These are phyloP conservation scores for Standfussiana lucernea DNA, from an alignment of 2,888 invertebrate genomes.

Conservation along the genomic window DNA sequence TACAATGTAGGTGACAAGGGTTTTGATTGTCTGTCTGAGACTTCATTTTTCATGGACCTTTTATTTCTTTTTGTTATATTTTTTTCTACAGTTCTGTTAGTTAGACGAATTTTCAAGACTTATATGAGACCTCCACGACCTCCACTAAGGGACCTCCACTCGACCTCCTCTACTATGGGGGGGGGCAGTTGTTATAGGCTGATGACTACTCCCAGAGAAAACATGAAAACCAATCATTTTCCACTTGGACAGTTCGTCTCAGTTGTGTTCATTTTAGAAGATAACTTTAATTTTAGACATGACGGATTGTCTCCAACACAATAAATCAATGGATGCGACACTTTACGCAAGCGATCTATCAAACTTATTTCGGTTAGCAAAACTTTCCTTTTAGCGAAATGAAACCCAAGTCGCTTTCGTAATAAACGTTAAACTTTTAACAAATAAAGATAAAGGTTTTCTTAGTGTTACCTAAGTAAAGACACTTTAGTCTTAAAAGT, in stretches of 20 bases:
- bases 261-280: neutral
- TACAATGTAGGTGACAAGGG: slow-evolving; percentile 10
- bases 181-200: neutral
- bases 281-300: slow-evolving; percentile 5
- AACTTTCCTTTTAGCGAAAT: slow-evolving; percentile 39
- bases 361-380: slow-evolving; percentile 4
- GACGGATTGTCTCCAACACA: neutral
- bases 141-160: too few relatives aligned
- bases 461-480: neutral
- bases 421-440: slow-evolving; percentile 31
- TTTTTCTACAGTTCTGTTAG: neutral
- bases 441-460: slow-evolving; percentile 36
- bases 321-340: slow-evolving; percentile 23
- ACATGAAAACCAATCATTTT: neutral
- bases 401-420: neutral
- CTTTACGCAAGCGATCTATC: slow-evolving; percentile 7
- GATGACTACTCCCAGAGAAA: neutral
- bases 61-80: neutral
- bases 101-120: neutral
- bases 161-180: too few relatives aligned
- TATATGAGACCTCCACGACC: too few relatives aligned
- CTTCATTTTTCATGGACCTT: slow-evolving; percentile 14
- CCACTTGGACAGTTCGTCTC: neutral
- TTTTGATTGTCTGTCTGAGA: neutral
- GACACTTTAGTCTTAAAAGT: slow-evolving; percentile 4